Evolutionary conservation across 1,140 invertebrate species (phyloP), one percentile per base, ranked within the genome.

Genomic region (Orchesella cincta): DNA sequence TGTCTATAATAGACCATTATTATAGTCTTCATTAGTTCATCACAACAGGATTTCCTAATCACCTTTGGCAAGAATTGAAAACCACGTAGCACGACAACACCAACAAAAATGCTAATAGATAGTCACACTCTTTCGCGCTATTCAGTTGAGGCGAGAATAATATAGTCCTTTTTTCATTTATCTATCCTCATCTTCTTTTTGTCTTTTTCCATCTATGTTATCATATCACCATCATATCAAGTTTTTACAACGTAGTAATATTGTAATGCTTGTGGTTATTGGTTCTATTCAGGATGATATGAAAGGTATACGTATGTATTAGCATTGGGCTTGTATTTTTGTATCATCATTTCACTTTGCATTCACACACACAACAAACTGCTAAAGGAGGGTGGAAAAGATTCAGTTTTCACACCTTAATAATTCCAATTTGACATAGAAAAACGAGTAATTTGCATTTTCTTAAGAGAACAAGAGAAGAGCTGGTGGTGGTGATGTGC

Each of bases 31-130:
- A 67, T 67, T 29, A 67, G 31, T 23, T 67, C 31, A 67, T 67
- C 62, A 67, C 31, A 67, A 67, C 62, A 67, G 62, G 62, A 67
- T 67, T 67, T 67, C 62, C 62, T 67, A 67, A 67, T 67, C 62
- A 67, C 31, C 28, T 67, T 67, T 67, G 62, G 62, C 62, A 31
- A 67, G 62, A 57, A 57, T 57, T 57, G n/a, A 57, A 12, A 57
- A 16, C 23, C 3, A 23, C 54, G 54, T n/a, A 57, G 8, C 54
- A 57, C 54, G 54, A 57, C 54, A 5, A 46, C 18, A 46, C 39
- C 39, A 46, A 46, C 39, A 46, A 46, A 46, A 46, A 5, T 46
- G 18, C 5, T 18, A 46, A 46, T 18, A 46, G 5, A 46, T 46
- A 8, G 18, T 46, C 39, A n/a, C n/a, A n/a, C n/a, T n/a, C n/a